Evolutionary conservation across 2,113 vertebrate species (phyloP).

Genomic region (Scatophagus argus): DNA sequence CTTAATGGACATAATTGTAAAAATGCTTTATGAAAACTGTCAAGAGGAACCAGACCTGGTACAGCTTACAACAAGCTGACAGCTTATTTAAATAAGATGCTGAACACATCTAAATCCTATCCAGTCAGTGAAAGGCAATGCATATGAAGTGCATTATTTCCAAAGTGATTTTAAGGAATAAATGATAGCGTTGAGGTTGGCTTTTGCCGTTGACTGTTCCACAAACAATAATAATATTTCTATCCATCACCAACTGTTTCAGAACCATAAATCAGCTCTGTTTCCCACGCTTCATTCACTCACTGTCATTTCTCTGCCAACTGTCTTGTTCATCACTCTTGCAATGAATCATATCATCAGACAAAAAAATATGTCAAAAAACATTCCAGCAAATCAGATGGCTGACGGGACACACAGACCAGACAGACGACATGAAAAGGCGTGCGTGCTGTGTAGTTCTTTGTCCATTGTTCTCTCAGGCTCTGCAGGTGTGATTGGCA

Average conservation of each 20-base stretch:
- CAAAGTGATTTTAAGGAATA: conserved; percentile 44
- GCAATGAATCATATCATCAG: conserved; percentile 45
- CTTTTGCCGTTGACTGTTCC: conserved; percentile 1
- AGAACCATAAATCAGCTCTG: conserved; percentile 3
- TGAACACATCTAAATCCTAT: conserved; percentile 58
- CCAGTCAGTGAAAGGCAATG: conserved; percentile 14
- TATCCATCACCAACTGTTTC: conserved; percentile 11
- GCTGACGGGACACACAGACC: not conserved
- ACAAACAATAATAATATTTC: conserved; percentile 6
- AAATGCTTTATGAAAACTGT: conserved; percentile 66
- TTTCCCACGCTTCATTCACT: conserved; percentile 8
- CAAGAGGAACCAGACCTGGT: conserved; percentile 46
- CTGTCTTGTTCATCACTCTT: conserved; percentile 9
- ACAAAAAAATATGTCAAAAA: conserved; percentile 1
- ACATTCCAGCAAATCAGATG: conserved; percentile 39
- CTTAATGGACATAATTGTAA: conserved; percentile 71
- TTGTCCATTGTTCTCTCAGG: conserved; percentile 69
- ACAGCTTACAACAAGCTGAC: conserved; percentile 57
- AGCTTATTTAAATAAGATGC: conserved; percentile 71
- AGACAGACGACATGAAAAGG: conserved; percentile 5
- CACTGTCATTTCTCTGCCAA: conserved; percentile 18
- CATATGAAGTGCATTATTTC: conserved; percentile 33
- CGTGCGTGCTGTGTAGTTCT: conserved; percentile 43
- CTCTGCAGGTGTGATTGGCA: conserved; percentile 53
- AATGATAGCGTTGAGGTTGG: conserved; percentile 7